Conservation (phyloP, 1,140 invertebrate genomes). For the Aphaenogaster ashmeadi region DNA sequence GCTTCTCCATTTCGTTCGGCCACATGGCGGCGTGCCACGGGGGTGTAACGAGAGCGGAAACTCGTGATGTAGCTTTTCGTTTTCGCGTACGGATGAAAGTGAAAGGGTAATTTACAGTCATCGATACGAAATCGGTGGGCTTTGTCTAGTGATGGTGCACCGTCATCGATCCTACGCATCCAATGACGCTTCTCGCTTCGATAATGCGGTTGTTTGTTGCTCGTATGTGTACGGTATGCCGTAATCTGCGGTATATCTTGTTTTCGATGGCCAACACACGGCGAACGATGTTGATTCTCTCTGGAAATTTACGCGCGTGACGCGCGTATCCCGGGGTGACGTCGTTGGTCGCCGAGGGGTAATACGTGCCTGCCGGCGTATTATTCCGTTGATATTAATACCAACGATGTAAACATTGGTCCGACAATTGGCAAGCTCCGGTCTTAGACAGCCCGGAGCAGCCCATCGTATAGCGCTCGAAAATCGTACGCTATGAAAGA, state of each 20-base stretch:
- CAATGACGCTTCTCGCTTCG: neutral
- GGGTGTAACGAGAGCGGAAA: neutral
- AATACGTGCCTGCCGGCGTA: conserved; percentile 19
- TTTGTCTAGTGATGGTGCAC: neutral
- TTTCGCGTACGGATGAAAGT: neutral
- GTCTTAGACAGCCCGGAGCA: neutral
- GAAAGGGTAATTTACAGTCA: neutral
- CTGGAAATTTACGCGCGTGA: conserved; percentile 56
- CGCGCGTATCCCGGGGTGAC: conserved; percentile 29
- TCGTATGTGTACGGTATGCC: neutral
- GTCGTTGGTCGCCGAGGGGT: conserved; percentile 18
- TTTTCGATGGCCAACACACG: conserved; percentile 29
- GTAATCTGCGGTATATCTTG: conserved; percentile 14
- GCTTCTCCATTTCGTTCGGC: neutral
- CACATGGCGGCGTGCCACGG: conserved; percentile 10
- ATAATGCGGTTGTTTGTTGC: conserved; percentile 44
- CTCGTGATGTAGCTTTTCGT: neutral
- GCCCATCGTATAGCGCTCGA: neutral
- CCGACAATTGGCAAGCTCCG: conserved; percentile 50
- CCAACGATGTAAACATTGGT: conserved; percentile 49
- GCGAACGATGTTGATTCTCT: conserved; percentile 23
- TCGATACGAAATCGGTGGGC: too few species aligned
- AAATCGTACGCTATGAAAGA: neutral
- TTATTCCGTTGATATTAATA: conserved; percentile 62
- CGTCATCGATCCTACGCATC: neutral